Percentiles rank a stretch among this genome's conserved stretches.
Evolutionary conservation across 2,888 invertebrate genomes (phyloP).

Genomic region (Drosophila trichaetosa): DNA sequence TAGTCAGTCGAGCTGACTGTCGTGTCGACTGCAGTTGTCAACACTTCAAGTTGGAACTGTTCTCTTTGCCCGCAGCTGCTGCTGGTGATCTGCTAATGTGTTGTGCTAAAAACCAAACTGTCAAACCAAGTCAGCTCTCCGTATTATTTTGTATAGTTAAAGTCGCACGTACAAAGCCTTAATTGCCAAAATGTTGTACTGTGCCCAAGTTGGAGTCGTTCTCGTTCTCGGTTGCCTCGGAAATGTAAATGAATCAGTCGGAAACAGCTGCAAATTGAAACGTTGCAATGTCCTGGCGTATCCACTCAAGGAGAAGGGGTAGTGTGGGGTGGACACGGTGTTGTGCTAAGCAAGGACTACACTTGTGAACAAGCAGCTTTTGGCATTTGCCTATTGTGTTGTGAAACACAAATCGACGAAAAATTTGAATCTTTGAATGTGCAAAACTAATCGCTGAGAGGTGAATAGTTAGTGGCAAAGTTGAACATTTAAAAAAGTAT

Average conservation of each 20-base stretch:
- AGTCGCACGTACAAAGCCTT: conserved; percentile 35
- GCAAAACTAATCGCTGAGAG: conserved; percentile 20
- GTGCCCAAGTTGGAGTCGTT: conserved; percentile 1
- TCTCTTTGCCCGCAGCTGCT: conserved; percentile 1
- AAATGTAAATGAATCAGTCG: conserved; percentile 73
- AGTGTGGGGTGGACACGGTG: conserved; percentile 10
- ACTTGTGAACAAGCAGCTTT: conserved; percentile 70
- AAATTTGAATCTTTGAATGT: conserved; percentile 18
- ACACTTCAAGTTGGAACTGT: conserved; percentile 32
- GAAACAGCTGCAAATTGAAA: conserved; percentile 44
- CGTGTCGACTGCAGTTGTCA: conserved; percentile 38
- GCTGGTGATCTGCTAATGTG: conserved; percentile 40
- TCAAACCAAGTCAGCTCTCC: conserved; percentile 6
- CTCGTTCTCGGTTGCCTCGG: conserved; percentile 22
- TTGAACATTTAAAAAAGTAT: conserved; percentile 35
- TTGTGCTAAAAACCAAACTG: conserved; percentile 42
- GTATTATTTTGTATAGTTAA: conserved; percentile 23
- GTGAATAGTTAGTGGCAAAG: conserved; percentile 16
- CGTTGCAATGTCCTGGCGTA: conserved; percentile 56
- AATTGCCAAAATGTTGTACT: conserved; percentile 39
- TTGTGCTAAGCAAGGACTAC: conserved; percentile 45
- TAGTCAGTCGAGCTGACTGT: conserved; percentile 38
- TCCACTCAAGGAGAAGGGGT: conserved; percentile 10
- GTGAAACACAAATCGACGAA: conserved; percentile 5
- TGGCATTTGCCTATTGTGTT: conserved; percentile 43